Evolutionary conservation across 2,888 invertebrate species (phyloP).

Genomic region (Beris chalybata): DNA sequence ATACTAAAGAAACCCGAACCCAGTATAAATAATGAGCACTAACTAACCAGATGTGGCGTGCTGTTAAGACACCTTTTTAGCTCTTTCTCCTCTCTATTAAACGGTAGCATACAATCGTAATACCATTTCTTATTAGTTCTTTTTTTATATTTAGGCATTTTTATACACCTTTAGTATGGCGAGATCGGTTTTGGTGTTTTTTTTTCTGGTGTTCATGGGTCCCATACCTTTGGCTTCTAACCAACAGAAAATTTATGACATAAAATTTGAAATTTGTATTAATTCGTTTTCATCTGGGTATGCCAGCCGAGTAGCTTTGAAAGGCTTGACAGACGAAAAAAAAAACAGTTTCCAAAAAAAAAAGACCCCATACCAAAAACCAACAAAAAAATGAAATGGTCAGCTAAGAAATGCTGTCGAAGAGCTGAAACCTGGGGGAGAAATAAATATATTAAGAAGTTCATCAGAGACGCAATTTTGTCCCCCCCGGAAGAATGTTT

Average conservation of each 20-base stretch:
- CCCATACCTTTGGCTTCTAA: slow-evolving; percentile 9
- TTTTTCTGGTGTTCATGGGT: neutral
- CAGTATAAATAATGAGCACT: slow-evolving; percentile 17
- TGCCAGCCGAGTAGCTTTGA: slow-evolving; percentile 1
- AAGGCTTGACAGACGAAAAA: neutral
- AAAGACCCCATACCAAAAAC: too few species aligned
- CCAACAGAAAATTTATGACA: slow-evolving; percentile 37
- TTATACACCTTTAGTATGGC: neutral
- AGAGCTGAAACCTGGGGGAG: slow-evolving; percentile 22
- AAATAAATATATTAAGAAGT: slow-evolving; percentile 27
- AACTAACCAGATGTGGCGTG: slow-evolving; percentile 24
- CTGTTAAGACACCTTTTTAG: slow-evolving; percentile 26
- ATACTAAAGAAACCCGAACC: neutral
- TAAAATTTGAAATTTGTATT: slow-evolving; percentile 38
- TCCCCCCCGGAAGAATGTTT: slow-evolving; percentile 2
- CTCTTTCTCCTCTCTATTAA: slow-evolving; percentile 27
- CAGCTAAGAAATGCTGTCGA: too few species aligned
- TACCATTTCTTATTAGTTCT: slow-evolving; percentile 28
- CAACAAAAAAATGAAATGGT: too few species aligned
- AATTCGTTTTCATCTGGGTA: slow-evolving; percentile 32
- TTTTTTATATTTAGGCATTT: neutral
- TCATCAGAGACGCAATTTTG: slow-evolving; percentile 29
- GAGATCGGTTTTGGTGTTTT: neutral
- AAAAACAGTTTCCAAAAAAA: too few species aligned
- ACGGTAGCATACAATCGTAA: slow-evolving; percentile 32